Conservation (phyloP, 2,797 vertebrate genomes). For the Typhlichthys subterraneus region DNA sequence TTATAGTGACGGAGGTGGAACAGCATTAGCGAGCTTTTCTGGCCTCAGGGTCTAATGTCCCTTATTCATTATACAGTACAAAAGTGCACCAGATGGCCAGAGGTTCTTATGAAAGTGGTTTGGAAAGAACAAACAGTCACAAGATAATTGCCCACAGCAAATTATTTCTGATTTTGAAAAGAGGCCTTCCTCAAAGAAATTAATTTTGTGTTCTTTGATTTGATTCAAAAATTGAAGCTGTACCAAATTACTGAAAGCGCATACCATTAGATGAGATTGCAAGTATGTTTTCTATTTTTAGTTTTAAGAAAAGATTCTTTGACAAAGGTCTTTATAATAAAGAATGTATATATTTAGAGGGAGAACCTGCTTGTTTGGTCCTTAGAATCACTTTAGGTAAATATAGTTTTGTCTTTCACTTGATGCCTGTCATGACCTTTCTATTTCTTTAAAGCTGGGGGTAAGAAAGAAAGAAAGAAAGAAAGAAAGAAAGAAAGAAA, state of each 20-base stretch:
- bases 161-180: slow-evolving; percentile 14
- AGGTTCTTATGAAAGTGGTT: slow-evolving; percentile 24
- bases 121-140: slow-evolving; percentile 49
- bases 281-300: no score
- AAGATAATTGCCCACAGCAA: slow-evolving; percentile 44
- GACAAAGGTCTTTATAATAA: background rate
- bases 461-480: background rate
- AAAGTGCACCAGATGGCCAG: slow-evolving; percentile 55
- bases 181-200: background rate
- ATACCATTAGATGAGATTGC: no score
- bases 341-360: background rate
- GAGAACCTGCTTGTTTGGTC: no score
- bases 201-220: background rate
- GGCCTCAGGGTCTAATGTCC: slow-evolving; percentile 40
- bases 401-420: no score
- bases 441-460: no score
- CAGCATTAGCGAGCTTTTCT: slow-evolving; percentile 26
- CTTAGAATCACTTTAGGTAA: no score
- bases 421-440: no score
- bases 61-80: slow-evolving; percentile 45
- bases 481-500: slow-evolving; percentile 4
- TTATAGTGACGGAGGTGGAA: slow-evolving; percentile 45
- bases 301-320: background rate
- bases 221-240: background rate
- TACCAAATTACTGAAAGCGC: no score